Evolutionary conservation across 2,888 invertebrate species (phyloP).

Genomic region (Labia minor): DNA sequence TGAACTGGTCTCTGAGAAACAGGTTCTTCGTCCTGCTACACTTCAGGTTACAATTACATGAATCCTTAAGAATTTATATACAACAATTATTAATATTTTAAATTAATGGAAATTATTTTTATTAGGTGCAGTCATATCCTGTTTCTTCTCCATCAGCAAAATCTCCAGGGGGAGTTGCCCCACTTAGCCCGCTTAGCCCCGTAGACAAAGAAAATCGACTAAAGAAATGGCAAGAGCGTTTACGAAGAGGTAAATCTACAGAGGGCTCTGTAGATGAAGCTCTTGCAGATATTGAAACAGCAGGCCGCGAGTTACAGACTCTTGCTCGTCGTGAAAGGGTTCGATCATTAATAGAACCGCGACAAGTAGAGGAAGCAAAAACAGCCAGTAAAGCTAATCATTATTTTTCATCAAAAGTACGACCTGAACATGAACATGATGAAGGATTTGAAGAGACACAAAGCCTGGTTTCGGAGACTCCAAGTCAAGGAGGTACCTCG

Average conservation of each 20-base stretch:
- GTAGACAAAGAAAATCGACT: slow-evolving; percentile 50
- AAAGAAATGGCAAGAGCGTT: slow-evolving; percentile 59
- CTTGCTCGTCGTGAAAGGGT: slow-evolving; percentile 36
- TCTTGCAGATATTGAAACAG: slow-evolving; percentile 35
- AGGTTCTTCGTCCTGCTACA: slow-evolving; percentile 42
- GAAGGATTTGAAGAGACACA: slow-evolving; percentile 88
- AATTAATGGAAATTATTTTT: not conserved
- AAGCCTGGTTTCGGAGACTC: slow-evolving; percentile 74
- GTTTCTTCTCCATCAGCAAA: slow-evolving; percentile 29
- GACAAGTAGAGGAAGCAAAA: slow-evolving; percentile 33
- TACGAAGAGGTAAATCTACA: slow-evolving; percentile 39
- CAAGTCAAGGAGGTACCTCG: slow-evolving; percentile 74
- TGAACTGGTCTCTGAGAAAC: slow-evolving; percentile 42
- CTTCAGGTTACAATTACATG: too few relatives aligned
- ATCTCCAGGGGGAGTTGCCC: slow-evolving; percentile 36
- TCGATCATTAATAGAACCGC: slow-evolving; percentile 39
- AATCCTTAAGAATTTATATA: too few relatives aligned
- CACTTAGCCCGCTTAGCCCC: slow-evolving; percentile 34
- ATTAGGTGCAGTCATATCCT: slow-evolving; percentile 39
- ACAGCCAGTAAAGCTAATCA: not conserved
- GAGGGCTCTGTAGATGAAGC: slow-evolving; percentile 31
- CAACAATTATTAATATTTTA: too few relatives aligned
- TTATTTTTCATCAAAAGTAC: slow-evolving; percentile 21
- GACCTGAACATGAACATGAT: slow-evolving; percentile 62
- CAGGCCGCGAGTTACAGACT: slow-evolving; percentile 36